A percentile compares a stretch with the other conserved stretches of the same genome.
Evolutionary conservation across 1,140 invertebrate species (phyloP).

Genomic region (Solen grandis): DNA sequence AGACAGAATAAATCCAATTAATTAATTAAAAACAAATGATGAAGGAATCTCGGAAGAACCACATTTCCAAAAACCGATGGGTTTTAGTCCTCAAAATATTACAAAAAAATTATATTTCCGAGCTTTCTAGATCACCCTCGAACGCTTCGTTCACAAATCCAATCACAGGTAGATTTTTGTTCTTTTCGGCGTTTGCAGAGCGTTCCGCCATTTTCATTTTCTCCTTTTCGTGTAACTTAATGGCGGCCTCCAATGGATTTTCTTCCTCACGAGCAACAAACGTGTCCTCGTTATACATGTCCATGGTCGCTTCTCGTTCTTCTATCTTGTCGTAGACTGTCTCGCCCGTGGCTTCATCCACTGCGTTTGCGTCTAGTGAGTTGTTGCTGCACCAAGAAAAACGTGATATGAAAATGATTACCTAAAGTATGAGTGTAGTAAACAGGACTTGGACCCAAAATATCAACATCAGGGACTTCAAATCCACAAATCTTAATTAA

Average conservation of each 20-base stretch:
- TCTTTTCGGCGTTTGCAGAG: background rate
- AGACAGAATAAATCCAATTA: no score
- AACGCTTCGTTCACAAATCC: background rate
- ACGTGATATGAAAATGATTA: no score
- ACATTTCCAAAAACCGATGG: no score
- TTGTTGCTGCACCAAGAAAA: slow-evolving; percentile 21
- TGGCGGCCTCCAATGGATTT: slow-evolving; percentile 19
- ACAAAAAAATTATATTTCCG: background rate
- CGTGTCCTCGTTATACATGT: slow-evolving; percentile 34
- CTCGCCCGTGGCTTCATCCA: background rate
- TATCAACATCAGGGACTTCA: no score
- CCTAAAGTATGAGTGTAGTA: no score
- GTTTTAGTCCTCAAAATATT: no score
- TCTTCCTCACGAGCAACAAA: background rate
- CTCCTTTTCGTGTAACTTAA: slow-evolving; percentile 19
- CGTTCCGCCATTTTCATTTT: background rate
- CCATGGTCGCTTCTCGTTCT: slow-evolving; percentile 29
- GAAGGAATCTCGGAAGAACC: no score
- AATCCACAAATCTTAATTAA: no score
- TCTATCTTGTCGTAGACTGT: slow-evolving; percentile 1
- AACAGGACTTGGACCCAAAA: no score
- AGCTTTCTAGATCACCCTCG: background rate
- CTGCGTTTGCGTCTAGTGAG: slow-evolving; percentile 30
- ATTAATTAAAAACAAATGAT: no score
- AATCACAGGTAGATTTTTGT: no score